phyloP scores from a whole-genome alignment of 2,113 vertebrate genomes.

The Strix uralensis region DNA sequence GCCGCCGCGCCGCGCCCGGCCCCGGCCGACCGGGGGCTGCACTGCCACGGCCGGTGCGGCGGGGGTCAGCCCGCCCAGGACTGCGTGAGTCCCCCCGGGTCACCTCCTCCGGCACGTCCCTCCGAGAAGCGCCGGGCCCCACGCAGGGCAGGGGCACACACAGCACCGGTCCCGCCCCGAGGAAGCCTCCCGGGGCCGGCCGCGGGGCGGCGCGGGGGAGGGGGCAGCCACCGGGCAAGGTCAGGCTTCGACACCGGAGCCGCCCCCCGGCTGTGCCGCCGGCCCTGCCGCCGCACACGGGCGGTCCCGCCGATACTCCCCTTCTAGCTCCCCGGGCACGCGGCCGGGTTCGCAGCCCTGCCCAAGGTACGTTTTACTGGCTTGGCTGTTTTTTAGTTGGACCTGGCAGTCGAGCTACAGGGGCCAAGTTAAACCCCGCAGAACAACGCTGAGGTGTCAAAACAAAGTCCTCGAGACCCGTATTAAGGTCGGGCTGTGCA shows the following conservation, averaged over 20 bases:
- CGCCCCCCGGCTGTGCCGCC: background rate
- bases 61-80: rapidly evolving
- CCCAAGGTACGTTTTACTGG: background rate
- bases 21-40: background rate
- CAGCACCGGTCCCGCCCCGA: background rate
- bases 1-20: too few species aligned
- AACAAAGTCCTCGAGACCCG: background rate
- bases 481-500: background rate
- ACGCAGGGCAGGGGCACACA: background rate
- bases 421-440: background rate
- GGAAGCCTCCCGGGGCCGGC: background rate
- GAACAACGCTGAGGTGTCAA: background rate
- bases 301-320: background rate
- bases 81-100: background rate
- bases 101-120: background rate
- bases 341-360: background rate
- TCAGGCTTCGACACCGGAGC: background rate
- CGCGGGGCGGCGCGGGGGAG: background rate
- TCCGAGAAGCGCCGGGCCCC: background rate
- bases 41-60: background rate
- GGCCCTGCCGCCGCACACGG: background rate
- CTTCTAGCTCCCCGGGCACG: too few species aligned
- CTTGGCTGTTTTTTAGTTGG: background rate
- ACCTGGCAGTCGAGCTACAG: background rate
- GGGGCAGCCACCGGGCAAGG: background rate